Evolutionary conservation across 2,888 invertebrate genomes (phyloP), one percentile per base, ranked within the genome.

Genomic region (Drosophila prostipennis): DNA sequence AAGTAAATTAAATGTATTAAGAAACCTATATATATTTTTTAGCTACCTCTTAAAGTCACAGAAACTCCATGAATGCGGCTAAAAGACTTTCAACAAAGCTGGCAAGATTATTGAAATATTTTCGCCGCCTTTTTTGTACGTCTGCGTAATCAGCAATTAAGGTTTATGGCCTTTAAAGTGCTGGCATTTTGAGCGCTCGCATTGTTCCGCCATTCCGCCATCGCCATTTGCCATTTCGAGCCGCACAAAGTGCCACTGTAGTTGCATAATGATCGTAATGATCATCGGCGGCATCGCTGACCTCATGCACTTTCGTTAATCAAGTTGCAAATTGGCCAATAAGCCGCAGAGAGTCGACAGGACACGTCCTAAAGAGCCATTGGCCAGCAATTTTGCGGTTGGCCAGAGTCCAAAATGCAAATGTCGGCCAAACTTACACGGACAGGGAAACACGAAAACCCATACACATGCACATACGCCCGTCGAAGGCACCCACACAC

Each of bases 311-410:
- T 77, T 56, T 60, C 71, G 78, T 71, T 80, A 77, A 82, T 80
- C 78, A 82, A 80, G 72, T 82, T 75, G 75, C 77, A 80, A 80
- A 82, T 80, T 81, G 82, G 64, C 75, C 78, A 80, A 74, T 78
- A 77, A 80, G 77, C 76, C 65, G 51, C 81, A 79, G 74, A 72
- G 61, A 69, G 81, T 57, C 49, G 56, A 68, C 63, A 49, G 63
- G 45, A 77, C 73, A 71, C 74, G 76, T 71, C 45, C 58, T 70
- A 46, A 59, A 64, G 54, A 68, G 56, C 58, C 72, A 69, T 64
- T 71, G 55, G 40, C 49, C 16, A 60, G 68, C 72, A 65, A 68
- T 74, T 76, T 74, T 74, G 54, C 39, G 58, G 53, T 63, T 61
- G 71, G 69, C 61, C 55, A 61, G 69, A 26, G 70, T 63, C 63